These are phyloP conservation scores for Herpailurus yagouaroundi DNA, from an alignment of 2,113 vertebrate species.

Conservation along the genomic window DNA sequence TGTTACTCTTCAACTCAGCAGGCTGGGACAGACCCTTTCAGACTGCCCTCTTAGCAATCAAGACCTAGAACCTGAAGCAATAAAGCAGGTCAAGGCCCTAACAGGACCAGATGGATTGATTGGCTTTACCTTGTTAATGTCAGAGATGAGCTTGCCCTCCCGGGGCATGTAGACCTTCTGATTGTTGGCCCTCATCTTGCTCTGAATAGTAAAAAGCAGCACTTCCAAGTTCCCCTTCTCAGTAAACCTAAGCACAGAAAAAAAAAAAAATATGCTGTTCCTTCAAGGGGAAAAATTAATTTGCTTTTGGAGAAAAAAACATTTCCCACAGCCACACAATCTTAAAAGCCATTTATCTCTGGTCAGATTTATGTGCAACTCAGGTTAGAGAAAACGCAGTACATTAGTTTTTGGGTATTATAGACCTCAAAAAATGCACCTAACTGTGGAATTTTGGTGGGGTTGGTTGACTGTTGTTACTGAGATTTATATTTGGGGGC, in stretches of 20 bases:
- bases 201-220: constrained; percentile 98
- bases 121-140: constrained; percentile 95
- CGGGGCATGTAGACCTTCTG: constrained; percentile 98
- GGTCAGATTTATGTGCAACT: background rate
- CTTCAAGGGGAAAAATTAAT: background rate
- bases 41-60: background rate
- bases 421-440: background rate
- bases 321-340: background rate
- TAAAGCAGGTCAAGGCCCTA: background rate
- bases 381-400: background rate
- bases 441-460: background rate
- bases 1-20: background rate
- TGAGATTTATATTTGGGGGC: background rate
- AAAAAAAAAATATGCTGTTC: background rate
- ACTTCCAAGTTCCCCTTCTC: constrained; percentile 99
- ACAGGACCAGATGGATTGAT: rapidly evolving
- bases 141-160: constrained; percentile 98
- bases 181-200: constrained; percentile 99
- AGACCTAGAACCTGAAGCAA: background rate
- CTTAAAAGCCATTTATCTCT: constrained; percentile 48
- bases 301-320: background rate
- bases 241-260: constrained; percentile 90
- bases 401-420: background rate
- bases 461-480: background rate
- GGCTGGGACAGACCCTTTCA: background rate